Conservation (phyloP, 1,140 invertebrate genomes). For the Littorina saxatilis region DNA sequence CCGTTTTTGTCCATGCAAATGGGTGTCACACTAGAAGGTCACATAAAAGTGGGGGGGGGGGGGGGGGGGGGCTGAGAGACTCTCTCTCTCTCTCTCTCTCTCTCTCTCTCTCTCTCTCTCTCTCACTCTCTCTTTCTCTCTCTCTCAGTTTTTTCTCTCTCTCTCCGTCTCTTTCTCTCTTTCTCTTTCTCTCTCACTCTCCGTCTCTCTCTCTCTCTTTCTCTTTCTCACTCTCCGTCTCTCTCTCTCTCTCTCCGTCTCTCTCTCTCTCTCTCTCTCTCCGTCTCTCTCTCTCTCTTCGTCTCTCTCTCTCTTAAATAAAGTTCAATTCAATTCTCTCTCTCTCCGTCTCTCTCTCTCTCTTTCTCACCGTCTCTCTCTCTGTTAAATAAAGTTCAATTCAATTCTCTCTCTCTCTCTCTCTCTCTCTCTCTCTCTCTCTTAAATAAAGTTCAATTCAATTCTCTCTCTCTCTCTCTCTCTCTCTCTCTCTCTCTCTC, state of each 20-base stretch:
- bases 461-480: no score
- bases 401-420: constrained; percentile 19
- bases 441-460: background rate
- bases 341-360: constrained; percentile 15
- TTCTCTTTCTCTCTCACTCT: constrained; percentile 12
- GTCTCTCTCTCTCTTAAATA: background rate
- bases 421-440: constrained; percentile 14
- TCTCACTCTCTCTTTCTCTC: no score
- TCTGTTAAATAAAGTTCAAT: no score
- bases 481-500: no score
- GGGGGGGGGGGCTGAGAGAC: no score
- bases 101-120: no score
- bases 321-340: background rate
- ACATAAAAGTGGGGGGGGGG: no score
- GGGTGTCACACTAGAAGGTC: no score
- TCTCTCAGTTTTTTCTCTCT: no score
- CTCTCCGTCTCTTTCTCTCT: background rate
- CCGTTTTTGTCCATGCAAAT: no score
- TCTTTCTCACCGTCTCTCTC: constrained; percentile 1
- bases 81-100: no score
- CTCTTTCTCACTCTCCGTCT: constrained; percentile 2
- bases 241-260: constrained; percentile 12
- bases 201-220: background rate
- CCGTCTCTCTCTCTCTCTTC: background rate
- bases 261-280: background rate